Evolutionary conservation across 2,797 vertebrate species (phyloP).

Genomic region (Muscicapa striata): DNA sequence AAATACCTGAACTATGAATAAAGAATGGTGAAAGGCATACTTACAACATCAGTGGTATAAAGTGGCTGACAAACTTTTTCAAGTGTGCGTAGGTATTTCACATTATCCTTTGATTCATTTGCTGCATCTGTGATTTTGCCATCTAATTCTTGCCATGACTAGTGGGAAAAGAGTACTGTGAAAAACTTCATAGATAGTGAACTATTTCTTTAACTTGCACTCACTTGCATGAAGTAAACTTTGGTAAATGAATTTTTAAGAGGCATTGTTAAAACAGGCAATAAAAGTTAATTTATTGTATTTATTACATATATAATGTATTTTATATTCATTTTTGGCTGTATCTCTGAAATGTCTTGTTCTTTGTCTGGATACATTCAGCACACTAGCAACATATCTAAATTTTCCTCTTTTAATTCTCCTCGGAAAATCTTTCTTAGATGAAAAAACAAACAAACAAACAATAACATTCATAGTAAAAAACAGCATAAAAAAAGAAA

Average conservation of each 20-base stretch:
- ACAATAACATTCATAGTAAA: not conserved
- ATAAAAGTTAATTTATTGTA: not conserved
- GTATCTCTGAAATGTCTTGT: not conserved
- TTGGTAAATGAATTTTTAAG: not conserved
- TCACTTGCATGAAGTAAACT: not conserved
- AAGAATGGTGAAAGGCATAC: constrained; percentile 30
- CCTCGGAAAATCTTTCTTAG: not conserved
- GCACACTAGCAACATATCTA: not conserved
- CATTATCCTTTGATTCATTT: constrained; percentile 87
- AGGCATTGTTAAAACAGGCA: not conserved
- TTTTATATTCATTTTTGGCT: not conserved
- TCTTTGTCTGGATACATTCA: not conserved
- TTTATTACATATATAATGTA: not conserved
- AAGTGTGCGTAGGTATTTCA: constrained; percentile 80
- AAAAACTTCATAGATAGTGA: not conserved
- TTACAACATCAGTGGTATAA: constrained; percentile 83
- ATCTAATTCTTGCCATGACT: constrained; percentile 84
- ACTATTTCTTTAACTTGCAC: not conserved
- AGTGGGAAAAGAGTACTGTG: not conserved
- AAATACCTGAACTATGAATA: not conserved
- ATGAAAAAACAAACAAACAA: not conserved
- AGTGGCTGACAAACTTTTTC: constrained; percentile 84
- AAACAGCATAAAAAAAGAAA: not conserved
- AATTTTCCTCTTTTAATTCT: not conserved
- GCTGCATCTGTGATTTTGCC: constrained; percentile 80